These are phyloP conservation scores for Smutsia gigantea DNA, from an alignment of 2,797 vertebrate genomes.

Conservation along the genomic window DNA sequence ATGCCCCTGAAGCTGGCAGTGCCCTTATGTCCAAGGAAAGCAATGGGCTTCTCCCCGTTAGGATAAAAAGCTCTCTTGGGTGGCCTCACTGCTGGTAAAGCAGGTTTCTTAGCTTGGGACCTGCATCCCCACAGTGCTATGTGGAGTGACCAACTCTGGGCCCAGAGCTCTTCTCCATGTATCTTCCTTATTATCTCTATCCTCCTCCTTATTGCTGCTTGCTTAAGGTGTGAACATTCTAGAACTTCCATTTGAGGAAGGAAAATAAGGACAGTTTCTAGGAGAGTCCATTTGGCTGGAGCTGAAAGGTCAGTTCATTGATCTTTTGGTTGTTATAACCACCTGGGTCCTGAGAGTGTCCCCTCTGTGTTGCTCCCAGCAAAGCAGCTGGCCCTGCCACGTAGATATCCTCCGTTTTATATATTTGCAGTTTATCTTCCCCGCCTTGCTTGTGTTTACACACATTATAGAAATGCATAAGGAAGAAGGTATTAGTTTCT, in stretches of 20 bases:
- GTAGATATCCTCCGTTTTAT: accelerated
- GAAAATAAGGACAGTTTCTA: not conserved
- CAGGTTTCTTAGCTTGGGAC: not conserved
- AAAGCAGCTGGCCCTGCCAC: not conserved
- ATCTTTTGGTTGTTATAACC: not conserved
- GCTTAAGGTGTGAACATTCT: not conserved
- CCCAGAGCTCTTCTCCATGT: not conserved
- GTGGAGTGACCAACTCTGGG: accelerated
- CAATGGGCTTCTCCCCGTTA: not conserved
- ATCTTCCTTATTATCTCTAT: not conserved
- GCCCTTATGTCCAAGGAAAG: not conserved
- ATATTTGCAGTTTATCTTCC: not conserved
- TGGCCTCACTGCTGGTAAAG: not conserved
- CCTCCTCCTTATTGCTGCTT: not conserved
- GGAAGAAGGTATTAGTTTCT: not conserved
- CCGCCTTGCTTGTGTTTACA: not conserved
- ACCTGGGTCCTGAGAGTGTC: accelerated
- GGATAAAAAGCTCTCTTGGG: accelerated
- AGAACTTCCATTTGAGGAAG: not conserved
- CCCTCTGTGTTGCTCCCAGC: not conserved
- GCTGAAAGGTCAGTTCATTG: not conserved
- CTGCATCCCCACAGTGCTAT: accelerated
- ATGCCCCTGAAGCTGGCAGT: not conserved
- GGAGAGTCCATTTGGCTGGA: not conserved
- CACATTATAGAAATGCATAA: not conserved